Evolutionary conservation across 2,113 vertebrate genomes (phyloP).

Genomic region (Sialia sialis): DNA sequence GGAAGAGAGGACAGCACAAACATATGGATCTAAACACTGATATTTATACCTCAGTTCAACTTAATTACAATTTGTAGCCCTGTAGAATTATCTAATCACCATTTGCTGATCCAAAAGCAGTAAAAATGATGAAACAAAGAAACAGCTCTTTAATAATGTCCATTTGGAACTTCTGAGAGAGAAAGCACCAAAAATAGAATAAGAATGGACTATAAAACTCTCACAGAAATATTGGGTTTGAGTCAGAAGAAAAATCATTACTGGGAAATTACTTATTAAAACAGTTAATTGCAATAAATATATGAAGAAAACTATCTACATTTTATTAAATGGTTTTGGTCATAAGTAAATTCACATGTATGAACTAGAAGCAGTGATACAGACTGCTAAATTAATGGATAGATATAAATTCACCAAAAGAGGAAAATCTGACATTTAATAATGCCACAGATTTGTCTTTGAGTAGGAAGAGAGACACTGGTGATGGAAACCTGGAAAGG

Average conservation of each 20-base stretch:
- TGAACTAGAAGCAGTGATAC: neutral
- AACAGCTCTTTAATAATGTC: neutral
- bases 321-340: neutral
- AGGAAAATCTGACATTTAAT: neutral
- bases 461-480: neutral
- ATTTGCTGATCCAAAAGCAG: neutral
- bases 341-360: neutral
- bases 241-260: neutral
- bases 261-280: neutral
- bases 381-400: neutral
- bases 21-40: neutral
- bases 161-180: neutral
- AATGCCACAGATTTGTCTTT: neutral
- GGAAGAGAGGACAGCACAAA: neutral
- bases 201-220: neutral
- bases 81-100: neutral
- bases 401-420: neutral
- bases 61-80: neutral
- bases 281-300: neutral
- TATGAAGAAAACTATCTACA: neutral
- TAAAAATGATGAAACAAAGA: neutral
- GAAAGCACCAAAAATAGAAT: neutral
- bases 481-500: neutral
- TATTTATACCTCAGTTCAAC: neutral
- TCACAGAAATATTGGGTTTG: neutral